Conservation (phyloP, 1,140 invertebrate genomes). For the Ceratitis capitata region DNA sequence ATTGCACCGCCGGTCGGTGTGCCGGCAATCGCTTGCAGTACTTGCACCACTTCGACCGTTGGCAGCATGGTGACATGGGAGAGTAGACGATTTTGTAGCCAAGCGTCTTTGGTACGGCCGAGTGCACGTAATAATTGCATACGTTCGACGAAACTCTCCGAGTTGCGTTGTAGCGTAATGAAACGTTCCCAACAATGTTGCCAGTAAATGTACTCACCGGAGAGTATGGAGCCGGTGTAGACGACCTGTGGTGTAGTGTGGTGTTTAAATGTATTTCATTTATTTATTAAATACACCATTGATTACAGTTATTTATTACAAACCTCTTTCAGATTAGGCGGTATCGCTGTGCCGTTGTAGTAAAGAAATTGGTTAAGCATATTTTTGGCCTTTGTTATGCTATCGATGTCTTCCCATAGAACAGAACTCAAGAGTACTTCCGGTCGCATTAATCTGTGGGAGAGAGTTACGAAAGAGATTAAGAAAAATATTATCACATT, state of each 20-base stretch:
- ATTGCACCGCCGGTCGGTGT: slow-evolving; percentile 76
- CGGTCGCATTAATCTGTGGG: slow-evolving; percentile 55
- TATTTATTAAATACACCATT: not conserved
- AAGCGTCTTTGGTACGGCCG: slow-evolving; percentile 75
- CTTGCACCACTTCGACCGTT: slow-evolving; percentile 75
- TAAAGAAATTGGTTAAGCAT: slow-evolving; percentile 62
- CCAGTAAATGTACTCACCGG: slow-evolving; percentile 79
- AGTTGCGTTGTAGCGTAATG: slow-evolving; percentile 66
- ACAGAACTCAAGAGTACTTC: slow-evolving; percentile 61
- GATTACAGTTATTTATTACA: not conserved
- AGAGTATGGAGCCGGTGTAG: slow-evolving; percentile 65
- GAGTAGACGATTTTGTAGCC: slow-evolving; percentile 77
- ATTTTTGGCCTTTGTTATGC: slow-evolving; percentile 61
- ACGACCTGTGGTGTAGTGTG: slow-evolving; percentile 53
- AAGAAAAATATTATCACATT: too few relatives aligned
- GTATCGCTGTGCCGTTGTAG: slow-evolving; percentile 57
- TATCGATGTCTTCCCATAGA: slow-evolving; percentile 62
- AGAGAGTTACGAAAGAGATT: not conserved
- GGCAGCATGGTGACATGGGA: slow-evolving; percentile 74
- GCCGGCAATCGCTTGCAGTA: slow-evolving; percentile 74
- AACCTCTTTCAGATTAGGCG: slow-evolving; percentile 63
- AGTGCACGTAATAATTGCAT: slow-evolving; percentile 75
- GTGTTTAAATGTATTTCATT: too few relatives aligned
- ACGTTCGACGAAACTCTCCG: slow-evolving; percentile 74
- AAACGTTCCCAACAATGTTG: slow-evolving; percentile 77